Conservation (phyloP, 2,888 invertebrate genomes). For the Sphecodes monilicornis region DNA sequence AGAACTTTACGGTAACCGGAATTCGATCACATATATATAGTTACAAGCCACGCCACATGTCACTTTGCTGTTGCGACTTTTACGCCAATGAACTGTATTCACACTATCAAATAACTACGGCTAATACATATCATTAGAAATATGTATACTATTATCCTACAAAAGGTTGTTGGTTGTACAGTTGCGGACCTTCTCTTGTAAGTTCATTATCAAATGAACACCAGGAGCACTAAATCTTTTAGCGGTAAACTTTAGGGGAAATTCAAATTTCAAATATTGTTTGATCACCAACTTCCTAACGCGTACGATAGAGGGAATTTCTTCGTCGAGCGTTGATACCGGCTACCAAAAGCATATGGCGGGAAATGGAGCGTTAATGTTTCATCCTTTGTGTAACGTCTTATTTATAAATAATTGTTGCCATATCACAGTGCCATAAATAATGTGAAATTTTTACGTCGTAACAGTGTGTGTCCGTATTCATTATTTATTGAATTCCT, state of each 20-base stretch:
- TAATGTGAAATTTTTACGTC: neutral
- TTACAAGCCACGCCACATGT: no score
- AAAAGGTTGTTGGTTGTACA: no score
- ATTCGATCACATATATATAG: no score
- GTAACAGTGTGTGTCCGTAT: neutral
- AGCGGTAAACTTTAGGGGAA: neutral
- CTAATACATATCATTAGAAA: no score
- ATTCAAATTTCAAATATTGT: neutral
- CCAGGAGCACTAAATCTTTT: no score
- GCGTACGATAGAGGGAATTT: neutral
- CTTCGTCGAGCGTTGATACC: neutral
- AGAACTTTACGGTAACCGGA: no score
- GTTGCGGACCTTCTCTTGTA: no score
- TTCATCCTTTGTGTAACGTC: neutral
- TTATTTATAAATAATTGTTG: neutral
- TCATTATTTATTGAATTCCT: constrained; percentile 71
- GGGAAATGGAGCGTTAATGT: neutral
- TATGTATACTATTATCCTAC: no score
- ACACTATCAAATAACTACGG: no score
- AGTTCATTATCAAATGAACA: no score
- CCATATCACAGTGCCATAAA: neutral
- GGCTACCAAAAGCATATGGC: neutral
- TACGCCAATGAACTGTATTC: no score
- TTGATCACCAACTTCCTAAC: neutral
- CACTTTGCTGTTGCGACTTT: no score